Evolutionary conservation across 1,140 invertebrate species (phyloP).

Genomic region (Chelonus insularis): DNA sequence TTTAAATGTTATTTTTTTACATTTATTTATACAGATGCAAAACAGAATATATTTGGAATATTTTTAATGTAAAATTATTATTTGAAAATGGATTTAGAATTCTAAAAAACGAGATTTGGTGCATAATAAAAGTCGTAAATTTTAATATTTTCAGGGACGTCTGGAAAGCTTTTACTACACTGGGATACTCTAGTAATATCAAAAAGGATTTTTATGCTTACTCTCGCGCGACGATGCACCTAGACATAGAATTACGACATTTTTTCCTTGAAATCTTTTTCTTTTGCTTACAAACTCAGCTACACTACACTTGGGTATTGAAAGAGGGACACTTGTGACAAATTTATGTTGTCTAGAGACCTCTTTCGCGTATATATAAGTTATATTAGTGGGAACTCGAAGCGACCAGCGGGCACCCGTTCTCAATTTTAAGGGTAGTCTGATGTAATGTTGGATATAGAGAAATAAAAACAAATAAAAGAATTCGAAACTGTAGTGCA

Average conservation of each 20-base stretch:
- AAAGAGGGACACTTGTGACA: slow-evolving; percentile 32
- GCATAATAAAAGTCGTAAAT: slow-evolving; percentile 22
- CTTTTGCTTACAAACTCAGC: slow-evolving; percentile 6
- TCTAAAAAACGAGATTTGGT: slow-evolving; percentile 10
- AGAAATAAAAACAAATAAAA: slow-evolving; percentile 29
- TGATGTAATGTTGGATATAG: slow-evolving; percentile 9
- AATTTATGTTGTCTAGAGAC: slow-evolving; percentile 35
- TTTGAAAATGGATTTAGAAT: slow-evolving; percentile 2
- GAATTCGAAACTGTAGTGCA: slow-evolving; percentile 14
- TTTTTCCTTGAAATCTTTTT: slow-evolving; percentile 8
- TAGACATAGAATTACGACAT: slow-evolving; percentile 20
- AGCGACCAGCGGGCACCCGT: slow-evolving; percentile 12
- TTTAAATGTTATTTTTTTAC: too few relatives aligned
- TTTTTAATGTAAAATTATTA: not conserved
- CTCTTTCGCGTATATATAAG: slow-evolving; percentile 27
- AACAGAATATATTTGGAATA: too few relatives aligned
- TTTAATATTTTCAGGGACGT: slow-evolving; percentile 22
- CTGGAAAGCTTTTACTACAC: not conserved
- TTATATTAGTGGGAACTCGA: slow-evolving; percentile 19
- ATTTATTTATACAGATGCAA: too few relatives aligned
- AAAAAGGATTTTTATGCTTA: slow-evolving; percentile 21
- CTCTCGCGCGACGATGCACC: slow-evolving; percentile 17
- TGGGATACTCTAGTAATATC: slow-evolving; percentile 15
- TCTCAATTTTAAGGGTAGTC: not conserved
- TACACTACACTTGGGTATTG: not conserved